Percentiles rank a stretch among this genome's conserved stretches.
These are phyloP conservation scores for Atopsyche davidsoni DNA, from an alignment of 1,140 invertebrate genomes.

Conservation along the genomic window DNA sequence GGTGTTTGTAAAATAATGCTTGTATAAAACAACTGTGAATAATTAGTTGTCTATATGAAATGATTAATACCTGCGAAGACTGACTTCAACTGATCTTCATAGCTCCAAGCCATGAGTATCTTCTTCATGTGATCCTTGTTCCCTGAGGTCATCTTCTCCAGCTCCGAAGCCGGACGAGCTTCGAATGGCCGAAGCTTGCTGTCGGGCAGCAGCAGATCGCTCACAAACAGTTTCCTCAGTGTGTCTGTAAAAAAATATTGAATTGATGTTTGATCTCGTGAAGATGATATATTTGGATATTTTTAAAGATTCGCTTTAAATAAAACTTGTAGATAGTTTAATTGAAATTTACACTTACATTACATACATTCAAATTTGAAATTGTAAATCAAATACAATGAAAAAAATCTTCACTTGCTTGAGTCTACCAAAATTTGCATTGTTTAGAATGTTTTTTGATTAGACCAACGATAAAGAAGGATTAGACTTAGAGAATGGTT, in stretches of 20 bases:
- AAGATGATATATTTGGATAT: too few relatives aligned
- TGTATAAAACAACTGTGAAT: too few relatives aligned
- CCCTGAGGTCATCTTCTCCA: conserved; percentile 47
- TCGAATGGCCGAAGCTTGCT: conserved; percentile 69
- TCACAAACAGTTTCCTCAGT: conserved; percentile 70
- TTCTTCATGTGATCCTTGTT: conserved; percentile 51
- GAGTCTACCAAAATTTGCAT: too few relatives aligned
- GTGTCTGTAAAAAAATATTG: conserved; percentile 48
- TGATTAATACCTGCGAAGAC: conserved; percentile 54
- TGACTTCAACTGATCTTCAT: conserved; percentile 78
- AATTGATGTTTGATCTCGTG: neutral
- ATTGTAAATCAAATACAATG: conserved; percentile 2
- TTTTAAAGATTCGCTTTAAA: too few relatives aligned
- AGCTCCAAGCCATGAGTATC: conserved; percentile 62
- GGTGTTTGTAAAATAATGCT: too few relatives aligned
- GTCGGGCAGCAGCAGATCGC: conserved; percentile 66
- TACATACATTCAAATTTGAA: neutral
- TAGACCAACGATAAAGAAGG: too few relatives aligned
- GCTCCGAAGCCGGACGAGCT: conserved; percentile 54
- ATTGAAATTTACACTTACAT: neutral
- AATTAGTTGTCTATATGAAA: too few relatives aligned
- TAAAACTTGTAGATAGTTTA: too few relatives aligned
- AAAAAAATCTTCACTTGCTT: neutral
- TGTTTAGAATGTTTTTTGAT: too few relatives aligned
- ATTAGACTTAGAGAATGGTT: too few relatives aligned